Evolutionary conservation across 92 coral and sea anemone species (phyloP).

Genomic region (Bergia sp.): DNA sequence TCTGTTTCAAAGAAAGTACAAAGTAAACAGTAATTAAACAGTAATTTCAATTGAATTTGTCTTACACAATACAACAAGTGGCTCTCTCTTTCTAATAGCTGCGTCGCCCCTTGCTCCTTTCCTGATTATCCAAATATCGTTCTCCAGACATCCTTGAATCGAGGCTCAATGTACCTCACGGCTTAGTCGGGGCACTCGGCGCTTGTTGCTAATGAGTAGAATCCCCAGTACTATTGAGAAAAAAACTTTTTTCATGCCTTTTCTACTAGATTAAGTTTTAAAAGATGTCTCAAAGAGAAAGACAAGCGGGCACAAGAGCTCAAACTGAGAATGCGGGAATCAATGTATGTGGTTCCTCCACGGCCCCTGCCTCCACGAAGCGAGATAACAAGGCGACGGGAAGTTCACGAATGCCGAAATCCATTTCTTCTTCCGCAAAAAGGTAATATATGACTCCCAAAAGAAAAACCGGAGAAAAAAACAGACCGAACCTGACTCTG

Average conservation of each 20-base stretch:
- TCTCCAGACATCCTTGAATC: neutral
- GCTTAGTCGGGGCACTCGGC: too few species aligned
- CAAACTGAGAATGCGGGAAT: constrained; percentile 13
- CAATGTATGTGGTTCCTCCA: neutral
- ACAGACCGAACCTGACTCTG: neutral
- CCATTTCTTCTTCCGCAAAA: constrained; percentile 86
- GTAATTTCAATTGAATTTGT: constrained; percentile 22
- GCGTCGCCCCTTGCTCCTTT: neutral
- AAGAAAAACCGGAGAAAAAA: neutral
- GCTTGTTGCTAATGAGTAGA: neutral
- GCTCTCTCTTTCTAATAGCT: neutral
- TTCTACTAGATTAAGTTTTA: constrained; percentile 2
- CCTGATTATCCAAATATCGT: constrained; percentile 11
- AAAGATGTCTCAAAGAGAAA: constrained; percentile 38
- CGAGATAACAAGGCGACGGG: constrained; percentile 36
- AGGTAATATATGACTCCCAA: constrained; percentile 59
- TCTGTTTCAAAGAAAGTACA: neutral
- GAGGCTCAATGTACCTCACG: too few species aligned
- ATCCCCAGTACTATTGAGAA: neutral
- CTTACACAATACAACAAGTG: neutral
- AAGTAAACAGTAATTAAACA: constrained; percentile 2
- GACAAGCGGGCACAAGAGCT: constrained; percentile 30
- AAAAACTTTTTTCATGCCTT: neutral
- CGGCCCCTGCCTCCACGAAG: constrained; percentile 27
- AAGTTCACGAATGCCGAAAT: constrained; percentile 73